Base-by-base conservation (phyloP, 92 coral and sea anemone genomes). In the Paragorgia papillata region DNA sequence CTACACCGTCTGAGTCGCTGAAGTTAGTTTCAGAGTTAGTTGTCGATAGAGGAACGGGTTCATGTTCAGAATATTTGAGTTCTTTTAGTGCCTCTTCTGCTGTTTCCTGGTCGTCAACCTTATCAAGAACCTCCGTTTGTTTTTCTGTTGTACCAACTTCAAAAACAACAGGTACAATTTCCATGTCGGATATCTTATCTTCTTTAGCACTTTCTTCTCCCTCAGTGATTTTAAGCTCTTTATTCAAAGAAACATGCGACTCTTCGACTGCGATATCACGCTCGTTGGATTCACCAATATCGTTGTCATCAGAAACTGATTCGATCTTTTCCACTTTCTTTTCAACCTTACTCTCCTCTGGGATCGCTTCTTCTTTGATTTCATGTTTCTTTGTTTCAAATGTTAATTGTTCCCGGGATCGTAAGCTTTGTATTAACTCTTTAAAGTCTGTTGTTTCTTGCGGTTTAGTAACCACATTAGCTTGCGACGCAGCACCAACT, bases 381-480 rank as follows among this genome's bases (percentile, higher is more conserved):
- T 44, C 59, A 68, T 18, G 22, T 46, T 68, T 59, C 24, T 22
- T 18, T 25, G 10, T 48, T 46, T 68, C 43, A 24, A 15, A 15
- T 15, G 2, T 29, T 15, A 32, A 7, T 12, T 49, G 21, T 26
- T 22, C 41, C 19, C 58, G 54, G 0, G 75, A 18, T 48, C 41
- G 32, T 37, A 68, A 37, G 15, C 75, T 68, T 68, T 68, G 58
- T 14, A 41, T 56, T n/a, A 68, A 44, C 32, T 68, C 75, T 30
- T 56, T 48, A 17, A 44, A 27, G 22, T 68, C 59, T 33, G 25
- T 48, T 29, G 75, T 44, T 48, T 24, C 35, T 44, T 10, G 57
- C 12, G 7, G 53, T 46, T 46, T 15, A 9, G 7, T 7, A 6
- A n/a, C 12, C 43, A 46, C 2, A 15, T 7, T 7, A 46, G 53